Evolutionary conservation across 2,797 vertebrate genomes (phyloP).

Genomic region (Pseudocheirus occidentalis): DNA sequence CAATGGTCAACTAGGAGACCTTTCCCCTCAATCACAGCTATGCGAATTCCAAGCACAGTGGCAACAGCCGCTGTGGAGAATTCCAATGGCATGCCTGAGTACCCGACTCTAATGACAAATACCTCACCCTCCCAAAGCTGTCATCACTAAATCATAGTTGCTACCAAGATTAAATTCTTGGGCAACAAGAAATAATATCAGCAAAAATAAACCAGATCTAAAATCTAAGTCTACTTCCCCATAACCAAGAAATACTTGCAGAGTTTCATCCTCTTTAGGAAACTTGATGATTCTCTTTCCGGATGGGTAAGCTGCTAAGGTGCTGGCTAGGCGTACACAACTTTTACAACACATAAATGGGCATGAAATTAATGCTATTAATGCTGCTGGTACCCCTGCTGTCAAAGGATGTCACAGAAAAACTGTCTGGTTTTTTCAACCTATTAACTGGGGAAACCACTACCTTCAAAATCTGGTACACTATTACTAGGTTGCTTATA

Average conservation of each 20-base stretch:
- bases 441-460: not conserved
- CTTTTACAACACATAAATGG: not conserved
- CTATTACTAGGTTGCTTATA: not conserved
- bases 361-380: not conserved
- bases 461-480: not conserved
- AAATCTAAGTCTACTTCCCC: not conserved
- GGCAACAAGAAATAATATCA: not conserved
- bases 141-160: not conserved
- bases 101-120: not conserved
- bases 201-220: not conserved
- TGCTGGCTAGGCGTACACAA: not conserved
- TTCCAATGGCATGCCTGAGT: not conserved
- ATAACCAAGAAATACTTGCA: not conserved
- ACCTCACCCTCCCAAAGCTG: not conserved
- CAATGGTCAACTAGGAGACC: not conserved
- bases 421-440: not conserved
- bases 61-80: not conserved
- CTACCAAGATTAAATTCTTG: not conserved
- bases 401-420: not conserved
- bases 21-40: not conserved
- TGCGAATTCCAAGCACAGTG: not conserved
- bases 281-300: not conserved
- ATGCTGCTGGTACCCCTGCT: not conserved
- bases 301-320: not conserved
- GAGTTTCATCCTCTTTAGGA: not conserved